Base-by-base conservation (phyloP, 2,797 vertebrate species). In the Chelmon rostratus region DNA sequence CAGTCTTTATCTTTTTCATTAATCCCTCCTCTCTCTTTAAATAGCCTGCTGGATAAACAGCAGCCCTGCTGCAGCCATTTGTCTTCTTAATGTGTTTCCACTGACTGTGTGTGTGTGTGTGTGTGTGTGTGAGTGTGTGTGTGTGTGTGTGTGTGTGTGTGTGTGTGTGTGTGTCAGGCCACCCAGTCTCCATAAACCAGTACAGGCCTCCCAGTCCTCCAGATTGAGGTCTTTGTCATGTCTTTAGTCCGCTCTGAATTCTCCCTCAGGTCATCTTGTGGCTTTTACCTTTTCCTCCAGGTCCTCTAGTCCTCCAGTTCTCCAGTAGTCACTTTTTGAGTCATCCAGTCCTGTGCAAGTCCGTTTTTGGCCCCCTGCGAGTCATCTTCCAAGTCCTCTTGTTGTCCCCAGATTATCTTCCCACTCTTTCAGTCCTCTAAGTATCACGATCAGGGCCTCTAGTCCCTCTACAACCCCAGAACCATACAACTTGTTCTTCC, bases 31-130 rank as follows among this genome's bases (percentile, higher is more conserved):
- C 40, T 40, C 33, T 78, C 84, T 86, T 83, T 90, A 82, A 90
- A 89, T 83, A 88, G 71, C 63, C 46, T 19, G 61, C 76, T 80
- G 59, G 62, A 82, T 87, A 91, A 90, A 90, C 86, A 91, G 35
- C 53, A 59, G 52, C 52, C 38, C 37, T 28, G 0, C 80, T 75
- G 74, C 68, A 66, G 77, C 31, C 75, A 84, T 89, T 82, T 38
- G 63, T 89, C 88, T 84, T 80, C 64, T 37, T 85, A 72, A 86
- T 87, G 80, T 73, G 56, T 88, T 87, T 87, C 68, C 79, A 79
- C 46, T 65, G 18, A 4, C 21, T 25, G 13, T 50, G 64, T 66
- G 53, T 53, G 53, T 72, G 70, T 40, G 70, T 73, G 63, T 42
- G 65, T 63, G 75, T 42, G 61, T 66, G 25, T 50, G 54, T 50